Evolutionary conservation across 2,113 vertebrate species (phyloP).

Genomic region (Phycodurus eques): DNA sequence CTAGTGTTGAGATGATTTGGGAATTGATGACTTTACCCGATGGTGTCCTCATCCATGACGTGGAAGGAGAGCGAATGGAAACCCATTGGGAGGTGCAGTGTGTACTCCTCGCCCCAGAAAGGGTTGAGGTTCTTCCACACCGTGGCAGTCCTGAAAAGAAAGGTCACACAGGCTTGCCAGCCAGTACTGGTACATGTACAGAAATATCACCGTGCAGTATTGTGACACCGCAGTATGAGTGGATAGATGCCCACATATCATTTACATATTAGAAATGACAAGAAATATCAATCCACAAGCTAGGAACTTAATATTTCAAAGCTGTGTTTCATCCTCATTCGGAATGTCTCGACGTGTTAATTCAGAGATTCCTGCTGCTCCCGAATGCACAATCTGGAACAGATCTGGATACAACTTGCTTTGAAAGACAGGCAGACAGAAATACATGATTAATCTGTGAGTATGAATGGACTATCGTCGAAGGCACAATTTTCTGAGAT

Average conservation of each 20-base stretch:
- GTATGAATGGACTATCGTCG: too few species aligned
- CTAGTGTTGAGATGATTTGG: conserved; percentile 9
- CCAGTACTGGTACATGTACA: neutral
- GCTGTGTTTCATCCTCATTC: neutral
- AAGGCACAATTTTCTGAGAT: neutral
- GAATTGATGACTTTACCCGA: conserved; percentile 69
- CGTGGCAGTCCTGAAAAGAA: conserved; percentile 78
- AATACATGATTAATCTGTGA: neutral
- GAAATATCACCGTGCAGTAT: neutral
- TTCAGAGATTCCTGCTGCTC: neutral
- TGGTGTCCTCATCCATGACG: conserved; percentile 88
- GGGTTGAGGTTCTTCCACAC: conserved; percentile 89
- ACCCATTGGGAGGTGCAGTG: conserved; percentile 80
- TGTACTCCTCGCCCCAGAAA: conserved; percentile 92
- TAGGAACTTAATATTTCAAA: neutral
- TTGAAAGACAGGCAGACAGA: neutral
- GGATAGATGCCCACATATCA: neutral
- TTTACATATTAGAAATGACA: neutral
- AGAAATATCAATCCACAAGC: neutral
- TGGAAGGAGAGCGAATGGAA: conserved; percentile 84
- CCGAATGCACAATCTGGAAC: neutral
- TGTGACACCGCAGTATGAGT: neutral
- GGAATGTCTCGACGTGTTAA: neutral
- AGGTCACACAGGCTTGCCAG: conserved; percentile 3
- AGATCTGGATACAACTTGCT: neutral